Conservation (phyloP, 2,888 invertebrate genomes). For the Matsumyia berberina region DNA sequence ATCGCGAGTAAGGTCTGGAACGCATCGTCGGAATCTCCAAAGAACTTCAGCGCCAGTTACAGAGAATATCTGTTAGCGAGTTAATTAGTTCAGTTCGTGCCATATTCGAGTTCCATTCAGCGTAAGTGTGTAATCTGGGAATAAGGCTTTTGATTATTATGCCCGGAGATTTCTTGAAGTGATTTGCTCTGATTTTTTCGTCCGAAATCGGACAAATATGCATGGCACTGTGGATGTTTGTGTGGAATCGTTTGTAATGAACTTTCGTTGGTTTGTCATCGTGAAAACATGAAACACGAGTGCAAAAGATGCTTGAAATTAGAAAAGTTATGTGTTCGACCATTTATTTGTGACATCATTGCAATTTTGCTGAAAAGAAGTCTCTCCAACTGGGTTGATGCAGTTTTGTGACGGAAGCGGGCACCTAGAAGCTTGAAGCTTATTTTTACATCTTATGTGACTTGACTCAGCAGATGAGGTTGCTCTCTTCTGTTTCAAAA, state of each 20-base stretch:
- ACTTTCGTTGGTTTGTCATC: not conserved
- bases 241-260: constrained; percentile 4
- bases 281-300: not conserved
- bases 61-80: constrained; percentile 6
- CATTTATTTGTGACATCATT: no score
- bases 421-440: no score
- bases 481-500: no score
- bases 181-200: constrained; percentile 7
- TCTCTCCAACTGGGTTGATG: no score
- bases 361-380: no score
- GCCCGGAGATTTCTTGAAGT: not conserved
- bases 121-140: not conserved
- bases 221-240: not conserved
- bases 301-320: no score
- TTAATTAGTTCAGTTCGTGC: constrained; percentile 33
- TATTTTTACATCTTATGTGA: no score
- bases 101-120: not conserved
- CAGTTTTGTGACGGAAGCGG: no score
- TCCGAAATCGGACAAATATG: not conserved
- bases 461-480: no score
- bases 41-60: constrained; percentile 1
- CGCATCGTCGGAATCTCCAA: constrained; percentile 2
- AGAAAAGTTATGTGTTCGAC: no score
- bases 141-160: constrained; percentile 1
- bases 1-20: not conserved